Evolutionary conservation across 2,797 vertebrate species (phyloP).

Genomic region (Pipistrellus nathusii): DNA sequence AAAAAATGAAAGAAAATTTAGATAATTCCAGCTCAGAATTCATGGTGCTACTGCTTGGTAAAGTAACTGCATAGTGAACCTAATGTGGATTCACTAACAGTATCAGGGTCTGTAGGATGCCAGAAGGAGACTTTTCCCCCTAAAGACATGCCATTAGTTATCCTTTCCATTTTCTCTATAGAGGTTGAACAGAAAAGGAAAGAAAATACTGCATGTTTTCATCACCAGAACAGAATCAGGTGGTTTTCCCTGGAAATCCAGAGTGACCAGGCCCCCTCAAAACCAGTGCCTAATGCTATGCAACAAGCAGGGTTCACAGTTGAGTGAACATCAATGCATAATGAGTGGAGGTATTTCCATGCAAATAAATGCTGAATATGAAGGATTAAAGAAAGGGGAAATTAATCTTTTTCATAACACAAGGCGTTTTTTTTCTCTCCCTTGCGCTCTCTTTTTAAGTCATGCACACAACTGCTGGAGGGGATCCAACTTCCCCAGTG

Average conservation of each 20-base stretch:
- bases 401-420: slow-evolving; percentile 78
- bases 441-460: slow-evolving; percentile 66
- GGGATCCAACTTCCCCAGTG: slow-evolving; percentile 42
- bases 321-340: slow-evolving; percentile 60
- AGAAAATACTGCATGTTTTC: not conserved
- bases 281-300: slow-evolving; percentile 47
- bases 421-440: slow-evolving; percentile 23
- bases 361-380: slow-evolving; percentile 60
- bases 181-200: slow-evolving; percentile 28
- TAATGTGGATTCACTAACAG: slow-evolving; percentile 40
- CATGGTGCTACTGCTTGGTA: slow-evolving; percentile 1
- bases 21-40: slow-evolving; percentile 43
- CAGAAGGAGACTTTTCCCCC: not conserved
- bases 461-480: slow-evolving; percentile 58
- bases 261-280: not conserved
- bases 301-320: slow-evolving; percentile 50
- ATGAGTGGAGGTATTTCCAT: slow-evolving; percentile 40
- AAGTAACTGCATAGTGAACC: slow-evolving; percentile 56
- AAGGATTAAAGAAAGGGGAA: slow-evolving; percentile 77
- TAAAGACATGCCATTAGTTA: slow-evolving; percentile 14
- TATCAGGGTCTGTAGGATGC: not conserved
- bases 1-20: not conserved
- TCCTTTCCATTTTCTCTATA: slow-evolving; percentile 57
- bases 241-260: slow-evolving; percentile 60
- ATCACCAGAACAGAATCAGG: not conserved